Conservation (phyloP, 2,888 invertebrate genomes). For the Emmelina monodactyla region DNA sequence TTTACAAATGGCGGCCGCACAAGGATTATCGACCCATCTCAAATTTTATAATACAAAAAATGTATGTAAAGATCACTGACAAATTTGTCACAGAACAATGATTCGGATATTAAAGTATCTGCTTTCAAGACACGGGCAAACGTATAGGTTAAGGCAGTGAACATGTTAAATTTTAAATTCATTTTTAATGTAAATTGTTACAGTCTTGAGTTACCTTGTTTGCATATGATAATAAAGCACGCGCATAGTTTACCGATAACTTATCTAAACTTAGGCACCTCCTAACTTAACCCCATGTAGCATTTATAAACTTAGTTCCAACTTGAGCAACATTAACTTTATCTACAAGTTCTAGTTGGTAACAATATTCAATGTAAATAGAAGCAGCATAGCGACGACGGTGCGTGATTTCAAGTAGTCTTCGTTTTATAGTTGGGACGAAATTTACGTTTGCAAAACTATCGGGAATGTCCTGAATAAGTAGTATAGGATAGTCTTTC, state of each 20-base stretch:
- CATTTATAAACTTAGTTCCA: no score
- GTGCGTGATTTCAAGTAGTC: slow-evolving; percentile 49
- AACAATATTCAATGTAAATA: neutral
- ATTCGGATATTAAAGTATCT: slow-evolving; percentile 64
- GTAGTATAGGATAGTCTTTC: slow-evolving; percentile 16
- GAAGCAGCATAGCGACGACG: slow-evolving; percentile 21
- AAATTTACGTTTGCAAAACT: slow-evolving; percentile 32
- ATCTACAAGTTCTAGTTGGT: no score
- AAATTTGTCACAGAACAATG: slow-evolving; percentile 68
- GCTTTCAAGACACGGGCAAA: slow-evolving; percentile 59
- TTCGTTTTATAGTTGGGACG: slow-evolving; percentile 31
- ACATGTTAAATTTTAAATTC: slow-evolving; percentile 21
- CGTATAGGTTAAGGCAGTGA: slow-evolving; percentile 44
- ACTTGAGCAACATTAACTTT: no score
- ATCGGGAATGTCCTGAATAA: slow-evolving; percentile 25
- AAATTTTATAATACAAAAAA: slow-evolving; percentile 58
- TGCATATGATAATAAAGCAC: no score
- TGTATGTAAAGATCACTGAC: slow-evolving; percentile 65
- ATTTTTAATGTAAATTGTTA: neutral
- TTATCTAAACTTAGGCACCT: no score
- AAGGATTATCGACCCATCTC: slow-evolving; percentile 58
- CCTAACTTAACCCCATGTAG: no score
- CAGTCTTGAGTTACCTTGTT: no score
- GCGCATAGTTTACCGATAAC: no score
- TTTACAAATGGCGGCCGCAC: slow-evolving; percentile 41